Evolutionary conservation across 2,113 vertebrate genomes (phyloP).

Genomic region (Nycticryphes semicollaris): DNA sequence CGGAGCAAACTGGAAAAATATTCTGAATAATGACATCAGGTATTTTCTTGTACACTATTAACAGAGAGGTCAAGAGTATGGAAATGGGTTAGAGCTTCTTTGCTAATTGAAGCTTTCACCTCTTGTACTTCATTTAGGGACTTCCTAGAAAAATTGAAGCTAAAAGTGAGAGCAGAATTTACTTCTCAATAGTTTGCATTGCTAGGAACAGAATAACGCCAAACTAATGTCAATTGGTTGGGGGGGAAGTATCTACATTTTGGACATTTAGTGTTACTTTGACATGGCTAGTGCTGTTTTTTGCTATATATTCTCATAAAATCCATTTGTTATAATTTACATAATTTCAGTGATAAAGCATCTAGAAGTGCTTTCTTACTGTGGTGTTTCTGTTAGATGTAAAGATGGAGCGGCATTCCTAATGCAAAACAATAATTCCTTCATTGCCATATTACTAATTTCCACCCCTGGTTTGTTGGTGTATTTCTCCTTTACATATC

Average conservation of each 20-base stretch:
- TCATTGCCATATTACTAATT: background rate
- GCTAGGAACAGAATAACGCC: background rate
- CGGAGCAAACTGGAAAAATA: background rate
- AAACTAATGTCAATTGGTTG: background rate
- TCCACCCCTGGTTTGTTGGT: background rate
- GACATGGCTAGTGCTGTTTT: background rate
- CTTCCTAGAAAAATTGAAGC: background rate
- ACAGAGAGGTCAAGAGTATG: background rate
- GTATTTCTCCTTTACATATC: background rate
- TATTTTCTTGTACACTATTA: background rate
- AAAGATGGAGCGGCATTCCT: background rate
- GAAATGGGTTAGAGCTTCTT: background rate
- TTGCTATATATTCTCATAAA: background rate
- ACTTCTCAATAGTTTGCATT: background rate
- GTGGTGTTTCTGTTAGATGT: background rate
- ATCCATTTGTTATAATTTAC: background rate
- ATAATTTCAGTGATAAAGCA: background rate
- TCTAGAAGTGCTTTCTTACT: background rate
- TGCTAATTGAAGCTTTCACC: background rate
- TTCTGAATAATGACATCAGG: background rate
- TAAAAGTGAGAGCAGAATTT: background rate
- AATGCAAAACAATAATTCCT: background rate
- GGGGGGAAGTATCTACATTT: background rate
- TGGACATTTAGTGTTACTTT: background rate
- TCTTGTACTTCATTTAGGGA: background rate